Evolutionary conservation across 1,140 invertebrate genomes (phyloP), one percentile per base, ranked within the genome.

Genomic region (Macrocentrus cingulum): DNA sequence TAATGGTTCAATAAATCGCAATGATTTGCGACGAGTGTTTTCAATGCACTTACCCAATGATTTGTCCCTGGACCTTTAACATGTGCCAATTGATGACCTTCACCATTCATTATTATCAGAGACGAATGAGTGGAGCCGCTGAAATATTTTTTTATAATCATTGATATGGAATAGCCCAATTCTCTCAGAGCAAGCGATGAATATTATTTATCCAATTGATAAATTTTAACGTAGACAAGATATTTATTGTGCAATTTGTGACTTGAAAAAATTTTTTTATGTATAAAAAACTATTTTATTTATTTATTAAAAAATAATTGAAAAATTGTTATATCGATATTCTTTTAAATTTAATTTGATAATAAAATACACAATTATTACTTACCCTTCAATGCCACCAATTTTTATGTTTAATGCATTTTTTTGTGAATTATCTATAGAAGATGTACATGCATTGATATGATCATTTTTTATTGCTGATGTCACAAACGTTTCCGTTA

Each of bases 81-180:
- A 63, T 81, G 81, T 0, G 84, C 83, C 9, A 94, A 64, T 36
- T 87, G 82, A 34, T 85, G 79, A 0, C 92, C 92, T 49, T 81
- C 78, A 25, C 84, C 84, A 66, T 91, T 84, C 56, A 90, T 83
- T 37, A 95, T 84, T 29, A 91, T 83, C 16, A 92, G 77, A 50
- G 85, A 87, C 1, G 92, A 94, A 66, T 90, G 85, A 19, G 92
- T 93, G 19, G 86, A 91, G 23, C 93, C 93, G 11, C 94, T 95
- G 15, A 56, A 45, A 45, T n/a, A 49, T 36, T 32, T 5, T 18
- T 16, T 45, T 11, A 23, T 25, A 9, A 34, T 53, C 44, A 48
- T n/a, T 19, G 19, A 25, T 23, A n/a, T 22, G 34, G 0, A 36
- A 1, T 20, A n/a, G 25, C 4, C 25, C 25, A 5, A 29, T 5